phyloP scores from a whole-genome alignment of 2,113 vertebrate species.

The Cnemophilus loriae region DNA sequence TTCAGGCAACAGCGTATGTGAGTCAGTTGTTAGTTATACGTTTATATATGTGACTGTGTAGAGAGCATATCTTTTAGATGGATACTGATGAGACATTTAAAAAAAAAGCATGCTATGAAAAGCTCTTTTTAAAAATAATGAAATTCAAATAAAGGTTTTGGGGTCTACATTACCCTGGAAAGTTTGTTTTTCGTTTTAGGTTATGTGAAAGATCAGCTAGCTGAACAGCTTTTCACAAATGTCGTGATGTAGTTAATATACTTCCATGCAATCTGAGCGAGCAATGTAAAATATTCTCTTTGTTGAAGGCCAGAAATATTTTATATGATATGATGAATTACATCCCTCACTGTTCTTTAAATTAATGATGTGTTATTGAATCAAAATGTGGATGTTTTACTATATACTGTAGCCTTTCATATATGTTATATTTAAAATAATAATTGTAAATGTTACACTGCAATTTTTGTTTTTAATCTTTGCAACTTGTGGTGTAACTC shows the following conservation, averaged over 20 bases:
- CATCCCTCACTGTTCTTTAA: background rate
- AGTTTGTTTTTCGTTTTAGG: background rate
- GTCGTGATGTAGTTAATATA: background rate
- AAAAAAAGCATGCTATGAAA: background rate
- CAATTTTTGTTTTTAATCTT: background rate
- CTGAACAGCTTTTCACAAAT: background rate
- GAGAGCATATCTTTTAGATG: background rate
- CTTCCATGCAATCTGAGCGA: background rate
- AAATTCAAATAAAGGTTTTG: background rate
- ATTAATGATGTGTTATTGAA: background rate
- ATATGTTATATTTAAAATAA: background rate
- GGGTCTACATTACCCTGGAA: background rate
- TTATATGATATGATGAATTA: background rate
- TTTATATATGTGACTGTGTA: background rate
- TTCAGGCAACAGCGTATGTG: conserved; percentile 45
- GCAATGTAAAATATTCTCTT: background rate
- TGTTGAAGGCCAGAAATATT: background rate
- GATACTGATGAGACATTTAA: background rate
- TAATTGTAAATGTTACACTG: background rate
- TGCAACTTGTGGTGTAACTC: background rate
- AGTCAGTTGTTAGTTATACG: conserved; percentile 27
- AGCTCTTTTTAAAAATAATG: background rate
- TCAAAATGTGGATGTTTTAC: background rate
- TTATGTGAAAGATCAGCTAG: background rate
- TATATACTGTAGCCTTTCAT: background rate